Evolutionary conservation across 2,113 vertebrate genomes (phyloP).

Genomic region (Rhinolophus ferrumequinum): DNA sequence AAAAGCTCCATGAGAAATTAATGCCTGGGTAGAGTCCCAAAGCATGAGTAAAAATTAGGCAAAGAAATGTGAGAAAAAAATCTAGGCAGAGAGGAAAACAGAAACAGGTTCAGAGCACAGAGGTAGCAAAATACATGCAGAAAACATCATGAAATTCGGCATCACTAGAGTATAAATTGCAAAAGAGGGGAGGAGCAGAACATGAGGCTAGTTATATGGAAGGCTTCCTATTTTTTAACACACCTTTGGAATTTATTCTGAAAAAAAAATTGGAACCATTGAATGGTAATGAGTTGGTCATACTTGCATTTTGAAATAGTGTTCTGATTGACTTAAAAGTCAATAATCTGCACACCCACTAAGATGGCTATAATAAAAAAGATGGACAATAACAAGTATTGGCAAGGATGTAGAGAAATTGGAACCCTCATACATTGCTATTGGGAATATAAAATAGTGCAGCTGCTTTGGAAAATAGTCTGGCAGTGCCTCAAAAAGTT

Average conservation of each 20-base stretch:
- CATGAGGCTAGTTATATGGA: not conserved
- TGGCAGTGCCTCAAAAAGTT: not conserved
- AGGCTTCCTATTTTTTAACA: not conserved
- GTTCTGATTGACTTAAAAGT: not conserved
- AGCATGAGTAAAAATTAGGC: not conserved
- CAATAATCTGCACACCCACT: not conserved
- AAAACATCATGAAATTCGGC: not conserved
- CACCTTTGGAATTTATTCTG: not conserved
- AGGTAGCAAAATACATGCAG: not conserved
- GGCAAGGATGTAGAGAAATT: not conserved
- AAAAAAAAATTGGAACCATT: not conserved
- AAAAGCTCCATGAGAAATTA: not conserved
- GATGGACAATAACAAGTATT: not conserved
- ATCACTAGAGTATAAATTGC: not conserved
- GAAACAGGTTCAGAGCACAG: not conserved
- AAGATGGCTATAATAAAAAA: not conserved
- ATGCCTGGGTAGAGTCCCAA: not conserved
- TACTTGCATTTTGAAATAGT: not conserved
- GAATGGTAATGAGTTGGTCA: not conserved
- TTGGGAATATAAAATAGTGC: not conserved
- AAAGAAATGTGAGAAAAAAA: not conserved
- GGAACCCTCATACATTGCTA: not conserved
- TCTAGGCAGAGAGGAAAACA: not conserved
- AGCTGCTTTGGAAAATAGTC: not conserved
- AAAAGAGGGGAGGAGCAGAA: not conserved